phyloP scores from a whole-genome alignment of 2,797 vertebrate genomes.

The Margarornis squamiger region DNA sequence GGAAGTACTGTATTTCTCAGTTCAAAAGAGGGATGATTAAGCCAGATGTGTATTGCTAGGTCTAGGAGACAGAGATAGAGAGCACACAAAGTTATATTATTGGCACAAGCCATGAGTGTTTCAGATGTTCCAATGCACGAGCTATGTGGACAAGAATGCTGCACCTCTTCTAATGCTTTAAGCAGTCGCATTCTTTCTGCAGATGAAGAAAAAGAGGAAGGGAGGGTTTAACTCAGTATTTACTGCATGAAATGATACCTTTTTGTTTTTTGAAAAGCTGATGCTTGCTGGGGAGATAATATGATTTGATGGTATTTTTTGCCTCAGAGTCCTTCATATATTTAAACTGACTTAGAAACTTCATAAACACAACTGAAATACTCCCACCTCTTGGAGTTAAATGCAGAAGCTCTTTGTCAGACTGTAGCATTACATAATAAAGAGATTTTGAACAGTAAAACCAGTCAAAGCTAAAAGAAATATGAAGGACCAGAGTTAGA shows the following conservation, averaged over 20 bases:
- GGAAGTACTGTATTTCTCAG: conserved; percentile 3
- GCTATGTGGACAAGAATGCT: conserved; percentile 42
- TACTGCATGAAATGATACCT: neutral
- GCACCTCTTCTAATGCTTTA: conserved; percentile 55
- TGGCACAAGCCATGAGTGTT: conserved; percentile 20
- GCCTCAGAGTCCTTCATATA: neutral
- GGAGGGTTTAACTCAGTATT: neutral
- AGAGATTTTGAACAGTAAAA: neutral
- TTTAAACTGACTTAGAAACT: neutral
- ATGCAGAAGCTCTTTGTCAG: conserved; percentile 22
- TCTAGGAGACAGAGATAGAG: conserved; percentile 29
- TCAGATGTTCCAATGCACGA: conserved; percentile 48
- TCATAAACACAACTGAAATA: conserved; percentile 17
- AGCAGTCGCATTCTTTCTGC: conserved; percentile 47
- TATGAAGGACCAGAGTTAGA: neutral
- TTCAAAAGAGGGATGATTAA: conserved; percentile 17
- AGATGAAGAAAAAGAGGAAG: neutral
- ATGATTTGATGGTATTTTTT: conserved; percentile 18
- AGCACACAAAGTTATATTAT: neutral
- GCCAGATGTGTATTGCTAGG: conserved; percentile 28
- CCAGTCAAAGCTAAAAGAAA: neutral
- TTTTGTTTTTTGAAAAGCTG: conserved; percentile 6
- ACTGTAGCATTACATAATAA: neutral
- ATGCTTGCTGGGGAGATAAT: neutral
- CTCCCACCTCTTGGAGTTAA: neutral